Evolutionary conservation across 2,113 vertebrate genomes (phyloP).

Genomic region (Halcyon malimbica): DNA sequence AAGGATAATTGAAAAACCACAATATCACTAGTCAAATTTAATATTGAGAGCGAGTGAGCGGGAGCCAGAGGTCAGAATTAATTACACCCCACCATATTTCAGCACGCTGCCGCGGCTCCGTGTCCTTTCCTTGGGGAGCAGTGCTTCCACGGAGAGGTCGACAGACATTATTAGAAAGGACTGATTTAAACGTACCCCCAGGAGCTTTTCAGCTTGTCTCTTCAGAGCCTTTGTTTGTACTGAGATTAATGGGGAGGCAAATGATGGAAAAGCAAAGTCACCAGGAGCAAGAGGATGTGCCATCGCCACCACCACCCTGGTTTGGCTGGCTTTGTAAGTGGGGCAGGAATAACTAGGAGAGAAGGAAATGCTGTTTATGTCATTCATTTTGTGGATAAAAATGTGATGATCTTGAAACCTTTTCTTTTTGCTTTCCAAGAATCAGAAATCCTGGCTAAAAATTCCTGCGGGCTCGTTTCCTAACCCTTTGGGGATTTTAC

Average conservation of each 20-base stretch:
- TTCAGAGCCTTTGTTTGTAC: slow-evolving; percentile 73
- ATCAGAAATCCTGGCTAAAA: not conserved
- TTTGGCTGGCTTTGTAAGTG: not conserved
- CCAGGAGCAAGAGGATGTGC: slow-evolving; percentile 43
- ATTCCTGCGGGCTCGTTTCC: not conserved
- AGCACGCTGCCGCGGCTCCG: slow-evolving; percentile 9
- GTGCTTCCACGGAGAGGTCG: slow-evolving; percentile 55
- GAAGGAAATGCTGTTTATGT: not conserved
- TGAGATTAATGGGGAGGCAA: slow-evolving; percentile 73
- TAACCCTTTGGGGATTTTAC: not conserved
- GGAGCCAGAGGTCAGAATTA: slow-evolving; percentile 76
- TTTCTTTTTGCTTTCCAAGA: not conserved
- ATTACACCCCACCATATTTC: slow-evolving; percentile 72
- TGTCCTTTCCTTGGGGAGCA: slow-evolving; percentile 69
- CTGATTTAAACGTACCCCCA: slow-evolving; percentile 76
- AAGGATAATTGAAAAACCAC: slow-evolving; percentile 66
- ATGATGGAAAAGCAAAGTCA: slow-evolving; percentile 50
- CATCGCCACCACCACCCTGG: not conserved
- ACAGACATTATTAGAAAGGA: slow-evolving; percentile 70
- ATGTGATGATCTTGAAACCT: not conserved
- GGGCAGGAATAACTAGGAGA: not conserved
- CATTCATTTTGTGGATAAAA: not conserved
- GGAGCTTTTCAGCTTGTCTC: slow-evolving; percentile 75
- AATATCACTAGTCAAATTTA: slow-evolving; percentile 72
- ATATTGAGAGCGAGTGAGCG: slow-evolving; percentile 62